phyloP scores from a whole-genome alignment of 2,797 vertebrate species.

The Benthosema pterotum region DNA sequence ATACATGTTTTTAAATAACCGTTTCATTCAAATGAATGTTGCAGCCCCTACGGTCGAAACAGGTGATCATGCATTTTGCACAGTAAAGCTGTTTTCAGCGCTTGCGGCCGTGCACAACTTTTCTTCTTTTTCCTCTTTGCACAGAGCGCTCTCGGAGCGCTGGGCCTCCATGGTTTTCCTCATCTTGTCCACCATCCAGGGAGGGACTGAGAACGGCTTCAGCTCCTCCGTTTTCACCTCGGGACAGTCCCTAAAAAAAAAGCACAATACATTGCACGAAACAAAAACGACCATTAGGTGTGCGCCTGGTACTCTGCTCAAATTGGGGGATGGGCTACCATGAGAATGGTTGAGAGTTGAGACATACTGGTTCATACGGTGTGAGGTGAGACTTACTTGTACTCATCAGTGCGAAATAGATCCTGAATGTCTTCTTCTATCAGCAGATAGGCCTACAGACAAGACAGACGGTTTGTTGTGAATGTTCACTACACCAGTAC shows the following conservation, averaged over 20 bases:
- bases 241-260: conserved; percentile 84
- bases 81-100: no score
- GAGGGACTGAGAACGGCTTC: conserved; percentile 89
- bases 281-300: not conserved
- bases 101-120: no score
- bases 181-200: conserved; percentile 97
- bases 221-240: conserved; percentile 91
- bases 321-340: no score
- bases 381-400: conserved; percentile 83
- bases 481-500: no score
- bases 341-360: no score
- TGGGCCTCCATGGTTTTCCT: conserved; percentile 90
- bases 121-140: no score
- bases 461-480: conserved; percentile 1
- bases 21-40: no score
- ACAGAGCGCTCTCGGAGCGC: conserved; percentile 74
- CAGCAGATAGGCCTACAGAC: conserved; percentile 90
- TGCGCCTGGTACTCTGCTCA: no score
- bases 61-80: no score
- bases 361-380: no score
- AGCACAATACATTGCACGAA: not conserved
- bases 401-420: conserved; percentile 89
- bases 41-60: no score
- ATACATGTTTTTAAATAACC: no score
- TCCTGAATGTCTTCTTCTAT: conserved; percentile 95